A percentile compares a stretch with the other conserved stretches of the same genome.
These are phyloP conservation scores for Heteromurus nitidus DNA, from an alignment of 2,888 invertebrate genomes.

Conservation along the genomic window DNA sequence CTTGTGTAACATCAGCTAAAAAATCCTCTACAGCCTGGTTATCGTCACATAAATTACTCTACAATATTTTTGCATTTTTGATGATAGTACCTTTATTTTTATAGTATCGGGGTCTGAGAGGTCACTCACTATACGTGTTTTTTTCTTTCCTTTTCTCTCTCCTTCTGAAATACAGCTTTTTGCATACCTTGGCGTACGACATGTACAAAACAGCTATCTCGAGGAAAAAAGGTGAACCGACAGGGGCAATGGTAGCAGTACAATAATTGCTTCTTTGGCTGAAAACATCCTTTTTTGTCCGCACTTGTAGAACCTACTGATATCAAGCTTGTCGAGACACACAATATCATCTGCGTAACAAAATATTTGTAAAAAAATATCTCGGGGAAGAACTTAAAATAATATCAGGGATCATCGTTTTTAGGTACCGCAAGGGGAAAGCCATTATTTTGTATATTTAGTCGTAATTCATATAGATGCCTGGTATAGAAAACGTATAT, in stretches of 20 bases:
- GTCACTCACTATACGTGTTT: slow-evolving; percentile 65
- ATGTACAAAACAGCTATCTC: slow-evolving; percentile 35
- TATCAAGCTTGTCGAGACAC: background rate
- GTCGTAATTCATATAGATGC: background rate
- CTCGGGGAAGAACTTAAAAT: slow-evolving; percentile 30
- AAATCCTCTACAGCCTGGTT: slow-evolving; percentile 45
- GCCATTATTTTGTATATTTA: slow-evolving; percentile 33
- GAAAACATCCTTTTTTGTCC: slow-evolving; percentile 20
- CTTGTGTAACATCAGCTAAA: background rate
- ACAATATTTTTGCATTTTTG: slow-evolving; percentile 57
- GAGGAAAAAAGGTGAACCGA: slow-evolving; percentile 42
- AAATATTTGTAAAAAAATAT: background rate
- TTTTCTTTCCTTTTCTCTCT: too few species aligned
- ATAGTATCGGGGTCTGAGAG: slow-evolving; percentile 61
- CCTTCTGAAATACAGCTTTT: slow-evolving; percentile 43
- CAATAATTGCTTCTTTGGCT: slow-evolving; percentile 15
- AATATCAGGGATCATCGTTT: slow-evolving; percentile 37
- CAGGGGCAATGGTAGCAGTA: slow-evolving; percentile 47
- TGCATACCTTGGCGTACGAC: slow-evolving; percentile 58
- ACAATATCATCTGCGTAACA: background rate
- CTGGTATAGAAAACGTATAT: background rate
- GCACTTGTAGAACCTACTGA: slow-evolving; percentile 17
- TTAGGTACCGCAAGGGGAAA: slow-evolving; percentile 45
- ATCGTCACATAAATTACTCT: slow-evolving; percentile 56
- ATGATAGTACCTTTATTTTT: slow-evolving; percentile 64